Base-by-base conservation (phyloP, 2,888 invertebrate species). In the Sussaba pulchella region DNA sequence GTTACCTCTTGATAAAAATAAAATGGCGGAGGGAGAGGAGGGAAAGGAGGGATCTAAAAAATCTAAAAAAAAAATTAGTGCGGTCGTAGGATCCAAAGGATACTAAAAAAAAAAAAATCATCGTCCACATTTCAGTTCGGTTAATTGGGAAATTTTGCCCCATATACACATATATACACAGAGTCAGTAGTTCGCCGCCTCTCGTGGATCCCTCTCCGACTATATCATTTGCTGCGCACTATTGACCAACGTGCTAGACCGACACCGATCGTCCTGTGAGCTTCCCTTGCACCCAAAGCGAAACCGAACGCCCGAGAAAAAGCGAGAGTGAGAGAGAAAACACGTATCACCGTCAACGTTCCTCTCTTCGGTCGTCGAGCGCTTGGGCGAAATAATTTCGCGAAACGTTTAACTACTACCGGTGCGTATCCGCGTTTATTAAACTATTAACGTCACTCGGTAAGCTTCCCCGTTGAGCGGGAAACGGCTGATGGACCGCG, bases 401-500 rank as follows among this genome's bases (percentile, higher is more conserved):
- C 69, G 73, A 64, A 43, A 64, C 57, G 57, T 73, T 74, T 57
- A 57, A 6, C 31, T 31, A 6, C 73, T 69, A 52, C 41, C 52
- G 14, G 66, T 59, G 67, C 61, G 54, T 45, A 41, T 63, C 31
- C 66, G n/a, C 39, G 64, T 59, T 79, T 74, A 79, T 74, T 66
- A 74, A 79, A 79, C 74, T 75, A 79, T 79, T 66, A 79, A 74
- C 74, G 70, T 79, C 74, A 75, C 43, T 54, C 64, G 57, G 57
- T 52, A 70, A 19, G 2, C 5, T 64, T 31, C 36, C 72, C 31
- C 50, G 57, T 63, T 31, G 12, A 17, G 45, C 26, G 5, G 36
- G 19, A 72, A 67, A 54, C 77, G 66, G 21, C 66, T 78, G 72
- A 78, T 78, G 21, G 66, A 72, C 66, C 52, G 67, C 78, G 78